Base-by-base conservation (phyloP, 2,888 invertebrate genomes). In the Zhuqinia jingwanae region DNA sequence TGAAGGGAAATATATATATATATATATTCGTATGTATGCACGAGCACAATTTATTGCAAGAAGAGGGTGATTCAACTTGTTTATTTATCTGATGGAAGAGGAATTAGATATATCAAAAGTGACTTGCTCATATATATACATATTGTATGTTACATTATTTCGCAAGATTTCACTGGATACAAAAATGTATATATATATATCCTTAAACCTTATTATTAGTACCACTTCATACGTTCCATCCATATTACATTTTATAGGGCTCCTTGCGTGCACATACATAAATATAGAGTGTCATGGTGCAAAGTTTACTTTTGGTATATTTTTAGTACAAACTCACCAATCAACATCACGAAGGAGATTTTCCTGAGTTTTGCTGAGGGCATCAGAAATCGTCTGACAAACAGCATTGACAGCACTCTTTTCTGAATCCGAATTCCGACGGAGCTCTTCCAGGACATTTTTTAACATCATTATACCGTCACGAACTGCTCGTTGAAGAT, bases 381-480 rank as follows among this genome's bases (percentile, higher is more conserved):
- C 94, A 89, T 95, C 95, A 90, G 95, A 94, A 92, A 95, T 93
- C 13, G 94, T 95, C 90, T 95, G 94, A 91, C 95, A 95, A 60
- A 95, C 94, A 6, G 94, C 93, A 91, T 94, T 94, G 78, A 96
- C 94, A 1, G 95, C 94, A 88, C 94, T 94, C 91, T 95, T 95
- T 92, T 95, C 95, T 0, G 94, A 92, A 85, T 95, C 95, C 91
- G 95, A 94, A 91, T 95, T 95, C 85, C 94, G 93, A 42, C 94
- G 93, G 47, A 96, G 92, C 91, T 96, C 95, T 88, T 95, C 95
- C 91, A 96, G 93, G 45, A 96, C 93, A 0, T 94, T 94, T 90
- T 95, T 94, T 78, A 95, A 92, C 65, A 95, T 94, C 53, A 95
- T 93, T 45, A 96, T 94, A 45, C 95, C 95, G 91, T 96, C 95